Evolutionary conservation across 1,140 invertebrate genomes (phyloP), one percentile per base, ranked within the genome.

Genomic region (Acromyrmex echinatior): DNA sequence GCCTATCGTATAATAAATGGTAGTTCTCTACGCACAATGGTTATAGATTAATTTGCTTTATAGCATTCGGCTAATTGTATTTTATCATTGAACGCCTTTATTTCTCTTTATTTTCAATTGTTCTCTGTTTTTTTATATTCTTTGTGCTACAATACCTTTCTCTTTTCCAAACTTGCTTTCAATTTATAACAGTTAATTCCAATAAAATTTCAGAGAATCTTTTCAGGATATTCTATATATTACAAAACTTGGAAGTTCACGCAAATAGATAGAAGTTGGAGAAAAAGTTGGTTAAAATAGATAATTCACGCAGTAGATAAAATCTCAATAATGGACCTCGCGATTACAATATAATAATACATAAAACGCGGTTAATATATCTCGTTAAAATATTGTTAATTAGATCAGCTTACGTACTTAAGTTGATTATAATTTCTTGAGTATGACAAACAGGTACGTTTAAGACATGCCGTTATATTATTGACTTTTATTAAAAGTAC

Each of bases 401-500:
- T 39, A 45, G 12, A 58, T 81, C 51, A 39, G 10, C 21, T 81
- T 58, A 62, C 18, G 14, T 73, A 76, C 9, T 60, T 58, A 58
- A 62, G 56, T 84, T 63, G 39, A 76, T 84, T 51, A 76, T 62
- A 80, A 49, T 62, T 76, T 84, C 56, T 63, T 62, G 80, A 84
- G 70, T 84, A 84, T 84, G 70, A 76, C 39, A 62, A 51, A 76
- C 80, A 84, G 80, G 80, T 84, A 84, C 80, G 39, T 84, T 84
- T 76, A 84, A 84, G 79, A 84, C 70, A 62, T 74, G 70, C 80
- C 77, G 45, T 92, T 73, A 66, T 92, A 92, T 92, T 92, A 82
- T 85, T 87, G 77, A 88, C 25, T 93, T 93, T 94, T 94, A 94
- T 92, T 93, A 93, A 92, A 93, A 93, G 91, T 92, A 92, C 90